Base-by-base conservation (phyloP, 2,797 vertebrate species). In the Melanotaenia pygmaea region DNA sequence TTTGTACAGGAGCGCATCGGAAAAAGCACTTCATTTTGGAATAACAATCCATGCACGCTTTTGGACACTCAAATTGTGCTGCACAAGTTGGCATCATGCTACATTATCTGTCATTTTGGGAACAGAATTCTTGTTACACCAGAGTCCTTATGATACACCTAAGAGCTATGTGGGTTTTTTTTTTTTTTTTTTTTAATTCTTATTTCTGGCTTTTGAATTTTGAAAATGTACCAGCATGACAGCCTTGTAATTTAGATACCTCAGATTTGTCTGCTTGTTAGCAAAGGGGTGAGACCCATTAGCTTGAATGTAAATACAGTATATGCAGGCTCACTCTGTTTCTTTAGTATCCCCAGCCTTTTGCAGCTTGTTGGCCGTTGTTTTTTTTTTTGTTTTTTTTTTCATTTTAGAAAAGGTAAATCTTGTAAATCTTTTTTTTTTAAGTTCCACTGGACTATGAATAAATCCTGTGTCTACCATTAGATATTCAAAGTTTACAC, bases 211-310 rank as follows among this genome's bases (percentile, higher is more conserved):
- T 79, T 79, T 84, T 83, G 37, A 82, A 72, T 82, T 83, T 64
- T 77, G 64, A 83, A 81, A 90, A 88, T 89, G 83, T 88, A 83
- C 65, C 78, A 73, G 82, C 72, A 79, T 81, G 83, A 53, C 65
- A 81, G 82, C 79, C 76, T 86, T 89, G 87, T 88, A 87, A 77
- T 90, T 83, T 84, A 70, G 65, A 77, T 87, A 85, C 86, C 85
- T 91, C 86, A 84, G 60, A 74, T 72, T 37, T 59, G 40, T 78
- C 67, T 72, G 30, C 56, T 67, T 57, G 63, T 53, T 47, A 24
- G 57, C 60, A 72, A 83, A 87, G 77, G 80, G 84, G 86, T 86
- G 51, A 5, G n/a, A 76, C 69, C 66, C 70, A 22, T 69, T 62
- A 70, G 65, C 71, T 76, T 83, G 79, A 91, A 89, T 91, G 86